phyloP scores from a whole-genome alignment of 2,888 invertebrate genomes.

The Elmis aenea region DNA sequence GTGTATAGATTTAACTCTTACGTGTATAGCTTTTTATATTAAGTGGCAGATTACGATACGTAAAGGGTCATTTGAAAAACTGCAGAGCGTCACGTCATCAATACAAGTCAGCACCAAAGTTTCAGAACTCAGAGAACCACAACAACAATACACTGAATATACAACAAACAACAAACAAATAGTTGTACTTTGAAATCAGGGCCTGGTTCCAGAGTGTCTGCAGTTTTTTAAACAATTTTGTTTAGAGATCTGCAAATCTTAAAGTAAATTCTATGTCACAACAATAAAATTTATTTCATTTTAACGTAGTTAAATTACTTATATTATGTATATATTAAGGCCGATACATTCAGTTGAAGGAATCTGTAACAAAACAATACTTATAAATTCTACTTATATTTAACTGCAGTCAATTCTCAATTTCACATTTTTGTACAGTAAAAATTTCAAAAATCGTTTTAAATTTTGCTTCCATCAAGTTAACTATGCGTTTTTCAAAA shows the following conservation, averaged over 20 bases:
- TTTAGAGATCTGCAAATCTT: conserved; percentile 27
- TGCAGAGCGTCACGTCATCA: conserved; percentile 33
- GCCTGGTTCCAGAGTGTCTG: conserved; percentile 42
- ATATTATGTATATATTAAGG: conserved; percentile 43
- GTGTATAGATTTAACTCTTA: conserved; percentile 44
- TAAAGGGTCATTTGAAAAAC: conserved; percentile 37
- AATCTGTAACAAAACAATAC: conserved; percentile 42
- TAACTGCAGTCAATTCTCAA: too few species aligned
- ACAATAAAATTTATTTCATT: conserved; percentile 45
- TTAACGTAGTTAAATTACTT: conserved; percentile 43
- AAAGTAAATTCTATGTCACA: conserved; percentile 43
- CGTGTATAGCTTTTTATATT: conserved; percentile 42
- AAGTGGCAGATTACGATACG: conserved; percentile 43
- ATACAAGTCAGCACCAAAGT: conserved; percentile 33
- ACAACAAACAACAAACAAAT: conserved; percentile 45
- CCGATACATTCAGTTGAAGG: conserved; percentile 50
- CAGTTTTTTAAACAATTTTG: conserved; percentile 36
- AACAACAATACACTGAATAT: conserved; percentile 18
- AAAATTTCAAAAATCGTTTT: too few species aligned
- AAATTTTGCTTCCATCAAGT: too few species aligned
- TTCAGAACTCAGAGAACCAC: conserved; percentile 19
- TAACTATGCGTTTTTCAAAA: too few species aligned
- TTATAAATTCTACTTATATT: too few species aligned
- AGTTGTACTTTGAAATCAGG: conserved; percentile 50
- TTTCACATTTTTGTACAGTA: too few species aligned